Conservation (phyloP, 2,113 vertebrate species). For the Agapornis roseicollis region DNA sequence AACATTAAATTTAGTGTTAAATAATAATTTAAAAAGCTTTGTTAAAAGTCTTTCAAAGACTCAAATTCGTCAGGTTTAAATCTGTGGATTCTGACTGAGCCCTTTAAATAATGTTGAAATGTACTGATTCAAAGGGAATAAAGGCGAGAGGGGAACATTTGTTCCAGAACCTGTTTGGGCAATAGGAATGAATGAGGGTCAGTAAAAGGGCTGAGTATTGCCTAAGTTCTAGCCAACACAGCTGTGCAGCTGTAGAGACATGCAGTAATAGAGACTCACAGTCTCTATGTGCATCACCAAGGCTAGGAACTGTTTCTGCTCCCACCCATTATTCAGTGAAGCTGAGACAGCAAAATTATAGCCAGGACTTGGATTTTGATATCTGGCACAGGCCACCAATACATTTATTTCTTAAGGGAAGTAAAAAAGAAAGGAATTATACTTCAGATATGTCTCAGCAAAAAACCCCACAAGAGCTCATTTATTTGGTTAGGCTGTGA, state of each 20-base stretch:
- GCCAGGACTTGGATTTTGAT: background rate
- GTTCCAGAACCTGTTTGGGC: background rate
- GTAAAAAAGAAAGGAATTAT: background rate
- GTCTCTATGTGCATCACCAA: background rate
- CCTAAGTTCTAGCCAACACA: background rate
- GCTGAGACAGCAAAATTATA: background rate
- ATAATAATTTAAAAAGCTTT: background rate
- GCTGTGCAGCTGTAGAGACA: background rate
- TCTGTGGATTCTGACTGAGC: background rate
- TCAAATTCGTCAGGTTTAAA: background rate
- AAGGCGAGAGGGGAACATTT: constrained; percentile 5
- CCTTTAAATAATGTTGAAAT: background rate
- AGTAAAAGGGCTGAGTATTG: background rate
- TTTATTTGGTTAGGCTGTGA: background rate
- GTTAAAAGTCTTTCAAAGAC: background rate
- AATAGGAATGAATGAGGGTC: background rate
- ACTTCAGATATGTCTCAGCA: background rate
- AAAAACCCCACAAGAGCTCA: background rate
- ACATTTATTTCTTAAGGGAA: background rate
- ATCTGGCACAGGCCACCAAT: background rate
- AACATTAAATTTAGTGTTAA: background rate
- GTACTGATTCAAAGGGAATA: background rate
- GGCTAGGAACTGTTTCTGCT: background rate
- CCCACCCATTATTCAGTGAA: background rate
- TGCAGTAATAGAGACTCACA: background rate